Evolutionary conservation across 2,797 vertebrate genomes (phyloP).

Genomic region (Artibeus lituratus): DNA sequence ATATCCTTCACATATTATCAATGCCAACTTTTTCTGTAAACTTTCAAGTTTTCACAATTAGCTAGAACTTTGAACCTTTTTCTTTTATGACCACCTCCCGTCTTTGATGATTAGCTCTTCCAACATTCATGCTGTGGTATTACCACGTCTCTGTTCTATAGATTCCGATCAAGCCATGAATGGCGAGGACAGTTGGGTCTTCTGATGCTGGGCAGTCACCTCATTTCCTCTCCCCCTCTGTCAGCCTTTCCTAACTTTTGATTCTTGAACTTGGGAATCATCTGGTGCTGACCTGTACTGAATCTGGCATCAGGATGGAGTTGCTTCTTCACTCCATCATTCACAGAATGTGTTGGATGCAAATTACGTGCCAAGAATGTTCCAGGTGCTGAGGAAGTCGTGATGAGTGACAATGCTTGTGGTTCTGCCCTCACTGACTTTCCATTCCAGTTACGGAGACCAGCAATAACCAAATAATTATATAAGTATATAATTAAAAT

Average conservation of each 20-base stretch:
- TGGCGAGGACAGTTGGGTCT: background rate
- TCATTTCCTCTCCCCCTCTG: background rate
- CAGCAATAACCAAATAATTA: background rate
- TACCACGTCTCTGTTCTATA: background rate
- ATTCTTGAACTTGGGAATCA: background rate
- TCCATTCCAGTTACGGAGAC: background rate
- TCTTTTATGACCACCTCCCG: background rate
- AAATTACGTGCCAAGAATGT: background rate
- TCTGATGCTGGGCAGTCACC: background rate
- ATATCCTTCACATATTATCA: background rate
- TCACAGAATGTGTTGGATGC: background rate
- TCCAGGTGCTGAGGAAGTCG: background rate
- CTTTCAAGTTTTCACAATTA: background rate
- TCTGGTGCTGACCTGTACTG: background rate
- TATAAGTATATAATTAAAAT: background rate
- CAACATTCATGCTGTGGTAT: background rate
- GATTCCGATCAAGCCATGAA: background rate
- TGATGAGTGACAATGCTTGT: background rate
- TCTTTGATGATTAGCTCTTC: background rate
- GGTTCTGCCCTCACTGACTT: background rate
- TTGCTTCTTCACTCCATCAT: background rate
- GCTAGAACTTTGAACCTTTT: background rate
- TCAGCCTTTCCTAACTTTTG: background rate
- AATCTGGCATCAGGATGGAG: background rate
- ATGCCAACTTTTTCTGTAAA: background rate